Evolutionary conservation across 2,113 vertebrate species (phyloP), one percentile per base, ranked within the genome.

Genomic region (Perca flavescens): DNA sequence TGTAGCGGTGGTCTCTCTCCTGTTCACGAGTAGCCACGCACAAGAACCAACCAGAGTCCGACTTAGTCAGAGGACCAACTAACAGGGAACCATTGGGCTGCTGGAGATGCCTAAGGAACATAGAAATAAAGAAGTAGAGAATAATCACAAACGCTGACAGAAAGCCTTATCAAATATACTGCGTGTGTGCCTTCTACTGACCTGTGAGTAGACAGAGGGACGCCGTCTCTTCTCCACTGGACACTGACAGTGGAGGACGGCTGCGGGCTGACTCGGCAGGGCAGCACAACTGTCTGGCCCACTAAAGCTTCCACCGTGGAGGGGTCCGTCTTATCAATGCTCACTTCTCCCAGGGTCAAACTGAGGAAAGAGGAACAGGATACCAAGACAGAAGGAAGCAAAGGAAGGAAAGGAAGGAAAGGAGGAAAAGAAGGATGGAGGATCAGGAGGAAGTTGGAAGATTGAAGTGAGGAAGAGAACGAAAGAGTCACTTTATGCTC

Each of bases 51-150:
- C 97, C 98, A 0, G 96, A 92, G 1, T 99, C 98, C 49, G 93
- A 86, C 0, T 76, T 74, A 36, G 16, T 69, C 72, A 97, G 50
- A 0, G 96, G 95, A 67, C 95, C 96, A 77, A 97, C 96, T 4
- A 97, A 76, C 74, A 99, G 90, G 56, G 98, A 98, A 34, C 96
- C 96, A 4, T 96, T 96, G 0, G 95, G 89, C 92, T 97, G 97
- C 91, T 94, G 94, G 73, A 75, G 92, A 93, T 97, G 94, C 93
- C 98, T 99, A 80, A 22, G 25, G 50, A 69, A 50, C 40, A 28
- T 9, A 10, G 0, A 4, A 69, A 71, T 4, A 28, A 50, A 52
- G 57, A 47, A 7, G 8, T 5, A 3, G 16, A 53, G 19, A 77
- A 25, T 5, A 34, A 17, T 22, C 14, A 10, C 10, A 63, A 31